Evolutionary conservation across 2,113 vertebrate genomes (phyloP), one percentile per base, ranked within the genome.

Genomic region (Nanorana parkeri): DNA sequence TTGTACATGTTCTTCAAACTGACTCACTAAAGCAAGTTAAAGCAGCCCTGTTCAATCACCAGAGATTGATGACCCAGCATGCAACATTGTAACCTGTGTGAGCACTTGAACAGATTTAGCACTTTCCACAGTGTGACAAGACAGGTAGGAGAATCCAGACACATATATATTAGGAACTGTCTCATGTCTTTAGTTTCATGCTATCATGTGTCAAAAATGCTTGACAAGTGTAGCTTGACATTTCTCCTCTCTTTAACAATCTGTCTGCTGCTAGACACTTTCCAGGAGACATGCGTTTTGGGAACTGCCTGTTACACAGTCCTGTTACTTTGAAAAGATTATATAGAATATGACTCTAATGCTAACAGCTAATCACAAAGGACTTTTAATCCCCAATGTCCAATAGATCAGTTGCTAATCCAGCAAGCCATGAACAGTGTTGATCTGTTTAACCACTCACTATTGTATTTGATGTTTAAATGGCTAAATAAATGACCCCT

Each of bases 401-500:
- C 61, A 76, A 83, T 83, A 76, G 91, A 91, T 90, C 89, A 89
- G 90, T 89, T 89, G 88, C 93, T 90, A 92, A 92, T 88, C 90
- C 88, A 90, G 90, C 92, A 85, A 90, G 88, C 90, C 90, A 89
- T 91, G 90, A 91, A 91, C 89, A 87, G 87, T 87, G 80, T 87
- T 89, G 83, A 87, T 91, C 88, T 91, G 90, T 92, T 90, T 89
- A 92, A 90, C 90, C 87, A 86, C 89, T 89, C 88, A 84, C 88
- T 89, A 93, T 94, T 94, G 91, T 92, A 81, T 83, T 85, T 84
- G 81, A 89, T 80, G 88, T 87, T 90, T 88, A 87, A 91, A 91
- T 91, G 90, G 89, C 89, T 87, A 83, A 88, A 93, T 90, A 89
- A 90, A 89, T 88, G 89, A 93, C 87, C 91, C 89, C 93, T 56